These are phyloP conservation scores for Meteorus colon DNA, from an alignment of 2,888 invertebrate species.

Conservation along the genomic window DNA sequence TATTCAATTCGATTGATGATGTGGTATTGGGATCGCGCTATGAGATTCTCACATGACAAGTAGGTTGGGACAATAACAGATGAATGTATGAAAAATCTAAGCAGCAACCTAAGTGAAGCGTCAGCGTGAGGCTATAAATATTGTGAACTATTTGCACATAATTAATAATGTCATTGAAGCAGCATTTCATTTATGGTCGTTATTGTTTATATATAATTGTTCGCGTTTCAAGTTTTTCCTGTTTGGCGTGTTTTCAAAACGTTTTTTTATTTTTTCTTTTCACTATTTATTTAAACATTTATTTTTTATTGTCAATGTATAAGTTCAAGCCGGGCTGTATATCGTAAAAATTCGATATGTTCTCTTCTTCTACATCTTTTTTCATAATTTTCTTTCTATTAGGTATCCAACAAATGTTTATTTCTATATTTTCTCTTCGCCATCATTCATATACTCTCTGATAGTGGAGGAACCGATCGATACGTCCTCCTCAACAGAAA, in stretches of 20 bases:
- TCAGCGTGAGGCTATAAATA: constrained; percentile 58
- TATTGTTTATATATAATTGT: constrained; percentile 58
- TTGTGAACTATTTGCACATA: constrained; percentile 44
- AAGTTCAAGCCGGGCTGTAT: constrained; percentile 64
- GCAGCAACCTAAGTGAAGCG: constrained; percentile 67
- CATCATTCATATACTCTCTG: constrained; percentile 15
- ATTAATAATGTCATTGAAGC: constrained; percentile 30
- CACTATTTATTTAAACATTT: background rate
- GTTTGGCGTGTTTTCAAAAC: constrained; percentile 44
- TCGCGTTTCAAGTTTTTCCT: constrained; percentile 55
- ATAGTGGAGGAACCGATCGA: constrained; percentile 53
- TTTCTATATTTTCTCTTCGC: constrained; percentile 25
- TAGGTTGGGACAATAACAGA: constrained; percentile 50
- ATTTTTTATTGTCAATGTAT: constrained; percentile 19
- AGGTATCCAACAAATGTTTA: constrained; percentile 24
- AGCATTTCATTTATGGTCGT: constrained; percentile 43
- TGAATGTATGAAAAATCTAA: constrained; percentile 51
- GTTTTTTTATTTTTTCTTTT: background rate
- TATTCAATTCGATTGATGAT: constrained; percentile 16
- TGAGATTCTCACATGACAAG: constrained; percentile 55
- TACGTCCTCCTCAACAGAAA: constrained; percentile 62
- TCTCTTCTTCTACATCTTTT: constrained; percentile 31
- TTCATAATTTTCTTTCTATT: constrained; percentile 14
- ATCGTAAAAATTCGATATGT: constrained; percentile 57
- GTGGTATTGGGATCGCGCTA: constrained; percentile 48